These are phyloP conservation scores for Lepidostoma basale DNA, from an alignment of 1,140 invertebrate species.

Conservation along the genomic window DNA sequence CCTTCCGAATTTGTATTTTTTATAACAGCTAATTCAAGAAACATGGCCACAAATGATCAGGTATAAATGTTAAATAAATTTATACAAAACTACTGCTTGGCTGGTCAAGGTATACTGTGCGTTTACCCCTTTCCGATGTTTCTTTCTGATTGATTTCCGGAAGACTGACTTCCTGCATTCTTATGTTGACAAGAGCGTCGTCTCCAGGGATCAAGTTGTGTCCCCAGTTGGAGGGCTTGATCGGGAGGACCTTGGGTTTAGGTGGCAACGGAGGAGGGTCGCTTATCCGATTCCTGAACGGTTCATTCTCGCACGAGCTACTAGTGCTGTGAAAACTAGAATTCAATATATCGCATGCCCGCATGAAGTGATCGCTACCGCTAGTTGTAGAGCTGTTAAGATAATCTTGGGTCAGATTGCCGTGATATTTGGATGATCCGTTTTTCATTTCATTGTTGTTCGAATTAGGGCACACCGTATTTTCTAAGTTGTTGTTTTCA, in stretches of 20 bases:
- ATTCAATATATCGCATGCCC: slow-evolving; percentile 42
- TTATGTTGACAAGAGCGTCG: slow-evolving; percentile 20
- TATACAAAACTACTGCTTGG: slow-evolving; percentile 69
- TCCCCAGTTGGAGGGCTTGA: slow-evolving; percentile 64
- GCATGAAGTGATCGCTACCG: slow-evolving; percentile 42
- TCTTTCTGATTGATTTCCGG: slow-evolving; percentile 47
- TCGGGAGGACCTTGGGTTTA: slow-evolving; percentile 65
- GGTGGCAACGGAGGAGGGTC: slow-evolving; percentile 63
- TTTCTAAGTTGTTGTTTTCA: slow-evolving; percentile 42
- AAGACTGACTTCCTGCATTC: slow-evolving; percentile 47
- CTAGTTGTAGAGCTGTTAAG: slow-evolving; percentile 43
- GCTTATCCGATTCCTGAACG: slow-evolving; percentile 40
- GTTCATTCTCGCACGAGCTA: slow-evolving; percentile 42
- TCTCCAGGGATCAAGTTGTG: slow-evolving; percentile 39
- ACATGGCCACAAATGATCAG: no score
- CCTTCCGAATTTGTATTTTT: no score
- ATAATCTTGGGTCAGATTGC: slow-evolving; percentile 43
- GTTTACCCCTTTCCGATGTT: slow-evolving; percentile 47
- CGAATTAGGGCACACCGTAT: background rate
- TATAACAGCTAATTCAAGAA: no score
- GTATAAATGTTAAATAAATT: no score
- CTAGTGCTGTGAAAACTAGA: slow-evolving; percentile 45
- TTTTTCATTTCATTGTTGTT: slow-evolving; percentile 31
- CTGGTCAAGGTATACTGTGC: slow-evolving; percentile 64
- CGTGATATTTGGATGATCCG: slow-evolving; percentile 30